Base-by-base conservation (phyloP, 1,140 invertebrate genomes). In the Ctenoplectra terminalis region DNA sequence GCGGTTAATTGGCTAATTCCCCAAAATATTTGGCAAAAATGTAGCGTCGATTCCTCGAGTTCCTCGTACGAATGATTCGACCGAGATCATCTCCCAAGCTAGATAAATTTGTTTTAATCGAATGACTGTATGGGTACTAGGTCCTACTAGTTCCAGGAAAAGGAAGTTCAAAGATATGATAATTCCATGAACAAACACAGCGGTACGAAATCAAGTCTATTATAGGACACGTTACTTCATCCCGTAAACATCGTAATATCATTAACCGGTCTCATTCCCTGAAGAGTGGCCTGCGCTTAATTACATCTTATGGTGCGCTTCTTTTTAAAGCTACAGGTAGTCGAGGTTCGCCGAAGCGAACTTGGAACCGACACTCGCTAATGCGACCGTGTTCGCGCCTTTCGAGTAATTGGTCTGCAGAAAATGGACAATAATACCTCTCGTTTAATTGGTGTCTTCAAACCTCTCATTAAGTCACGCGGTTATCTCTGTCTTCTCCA, bases 1-100 rank as follows among this genome's bases (percentile, higher is more conserved):
- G 46, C 54, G n/a, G 50, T 87, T 87, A 87, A 87, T 87, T 77
- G 78, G 37, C 70, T 70, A 71, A 61, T 77, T 64, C 20, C 63
- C 43, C 17, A 31, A 71, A 50, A 37, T 71, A 31, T 26, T 26
- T 13, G 1, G 1, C 46, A 29, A 79, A 72, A 43, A 31, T 46
- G 31, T 34, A 29, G 26, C 26, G 6, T 37, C 29, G n/a, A 26
- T 26, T 20, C n/a, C 34, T 40, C 31, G 29, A 11, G 1, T 1
- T 23, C 23, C 15, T 40, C n/a, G 2, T 13, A n/a, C 60, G 23
- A 37, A n/a, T 1, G 4, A n/a, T 37, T 48, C 58, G 15, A 1
- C 13, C 31, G 1, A 34, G 31, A 11, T 23, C 5, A 61, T 61
- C 29, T 23, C 29, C 20, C 31, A 8, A 61, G 8, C 1, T 23